Percentiles rank a stretch among this genome's conserved stretches.
phyloP scores from a whole-genome alignment of 2,888 invertebrate genomes.

The Zaprionus bogoriensis region DNA sequence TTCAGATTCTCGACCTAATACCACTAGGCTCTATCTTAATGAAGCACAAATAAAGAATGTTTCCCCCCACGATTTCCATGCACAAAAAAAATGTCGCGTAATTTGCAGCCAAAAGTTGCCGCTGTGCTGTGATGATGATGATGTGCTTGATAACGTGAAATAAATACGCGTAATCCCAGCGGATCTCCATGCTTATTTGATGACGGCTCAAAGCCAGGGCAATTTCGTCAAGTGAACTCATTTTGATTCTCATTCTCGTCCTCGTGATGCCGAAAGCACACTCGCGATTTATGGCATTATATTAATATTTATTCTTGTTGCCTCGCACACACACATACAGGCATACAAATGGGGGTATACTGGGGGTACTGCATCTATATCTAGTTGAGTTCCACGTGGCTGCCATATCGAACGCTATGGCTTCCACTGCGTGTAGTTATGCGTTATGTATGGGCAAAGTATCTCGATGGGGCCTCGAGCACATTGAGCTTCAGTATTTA shows the following conservation, averaged over 20 bases:
- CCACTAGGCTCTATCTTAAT: conserved; percentile 35
- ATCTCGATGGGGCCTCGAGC: no score
- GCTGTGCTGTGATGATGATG: conserved; percentile 10
- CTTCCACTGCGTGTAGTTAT: conserved; percentile 2
- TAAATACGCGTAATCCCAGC: conserved; percentile 20
- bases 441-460: no score
- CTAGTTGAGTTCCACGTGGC: conserved; percentile 30
- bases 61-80: conserved; percentile 8
- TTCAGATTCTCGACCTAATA: background rate
- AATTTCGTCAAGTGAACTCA: conserved; percentile 34
- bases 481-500: no score
- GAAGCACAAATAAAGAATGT: conserved; percentile 42
- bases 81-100: conserved; percentile 26
- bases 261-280: conserved; percentile 43
- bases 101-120: conserved; percentile 33
- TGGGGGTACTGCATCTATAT: conserved; percentile 1
- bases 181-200: conserved; percentile 55
- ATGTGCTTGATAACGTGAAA: conserved; percentile 21
- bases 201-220: conserved; percentile 48
- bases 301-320: background rate
- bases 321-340: background rate
- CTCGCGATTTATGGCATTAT: conserved; percentile 30
- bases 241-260: conserved; percentile 24
- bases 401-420: conserved; percentile 8
- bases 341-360: background rate